Conservation (phyloP, 2,888 invertebrate genomes). For the Nipponacmea schrenckii region DNA sequence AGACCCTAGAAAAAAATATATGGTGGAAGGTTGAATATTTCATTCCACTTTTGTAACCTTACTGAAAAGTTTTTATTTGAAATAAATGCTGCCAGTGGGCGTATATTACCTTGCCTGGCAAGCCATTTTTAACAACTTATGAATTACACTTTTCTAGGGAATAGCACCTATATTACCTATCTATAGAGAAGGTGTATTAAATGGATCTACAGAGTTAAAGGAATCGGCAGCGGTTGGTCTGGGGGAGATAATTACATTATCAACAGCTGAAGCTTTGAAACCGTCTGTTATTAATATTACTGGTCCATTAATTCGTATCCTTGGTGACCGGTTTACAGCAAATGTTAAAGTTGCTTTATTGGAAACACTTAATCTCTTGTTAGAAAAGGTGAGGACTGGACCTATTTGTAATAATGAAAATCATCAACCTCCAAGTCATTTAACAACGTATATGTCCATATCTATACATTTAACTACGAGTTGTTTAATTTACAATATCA, state of each 20-base stretch:
- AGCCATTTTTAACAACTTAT: no score
- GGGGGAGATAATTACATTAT: conserved; percentile 83
- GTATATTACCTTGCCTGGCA: no score
- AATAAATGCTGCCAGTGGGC: no score
- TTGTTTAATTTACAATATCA: no score
- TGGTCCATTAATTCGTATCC: conserved; percentile 95
- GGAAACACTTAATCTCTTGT: conserved; percentile 89
- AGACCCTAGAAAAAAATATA: no score
- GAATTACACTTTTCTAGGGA: conserved; percentile 72
- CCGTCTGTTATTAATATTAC: conserved; percentile 97
- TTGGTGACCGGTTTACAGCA: conserved; percentile 93
- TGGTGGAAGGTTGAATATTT: no score
- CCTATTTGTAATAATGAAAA: no score
- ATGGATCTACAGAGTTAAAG: conserved; percentile 94
- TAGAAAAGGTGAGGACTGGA: conserved; percentile 81
- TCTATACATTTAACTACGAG: no score
- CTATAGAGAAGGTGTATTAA: conserved; percentile 95
- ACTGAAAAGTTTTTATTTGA: no score
- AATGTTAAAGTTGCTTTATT: conserved; percentile 96
- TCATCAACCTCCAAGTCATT: no score
- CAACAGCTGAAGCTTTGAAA: conserved; percentile 87
- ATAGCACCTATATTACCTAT: conserved; percentile 93
- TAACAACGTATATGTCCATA: no score
- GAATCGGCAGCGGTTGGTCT: conserved; percentile 94
- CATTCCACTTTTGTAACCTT: no score